Percentiles rank a stretch among this genome's conserved stretches.
Conservation (phyloP, 2,797 vertebrate genomes). For the Enteromius viviparus region DNA sequence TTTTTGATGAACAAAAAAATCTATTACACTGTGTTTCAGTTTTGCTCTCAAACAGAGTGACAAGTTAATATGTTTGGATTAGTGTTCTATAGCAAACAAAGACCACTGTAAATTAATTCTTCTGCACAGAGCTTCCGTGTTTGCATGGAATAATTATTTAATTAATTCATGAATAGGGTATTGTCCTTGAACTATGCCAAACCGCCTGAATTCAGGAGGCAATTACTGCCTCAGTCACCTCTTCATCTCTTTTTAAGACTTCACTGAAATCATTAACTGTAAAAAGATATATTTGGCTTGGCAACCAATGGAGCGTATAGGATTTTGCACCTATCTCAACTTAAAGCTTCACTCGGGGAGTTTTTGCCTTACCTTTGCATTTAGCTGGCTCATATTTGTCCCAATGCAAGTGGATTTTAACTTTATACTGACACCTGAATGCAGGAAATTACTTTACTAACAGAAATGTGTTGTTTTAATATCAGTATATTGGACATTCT, state of each 20-base stretch:
- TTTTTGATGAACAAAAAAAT: slow-evolving; percentile 15
- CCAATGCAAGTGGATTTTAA: background rate
- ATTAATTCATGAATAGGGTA: slow-evolving; percentile 25
- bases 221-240: slow-evolving; percentile 32
- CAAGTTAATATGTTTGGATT: slow-evolving; percentile 30
- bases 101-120: slow-evolving; percentile 33
- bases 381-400: background rate
- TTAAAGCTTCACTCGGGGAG: background rate
- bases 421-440: background rate
- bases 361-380: slow-evolving; percentile 21
- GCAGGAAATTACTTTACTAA: background rate
- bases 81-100: slow-evolving; percentile 39
- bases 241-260: slow-evolving; percentile 26
- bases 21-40: slow-evolving; percentile 3
- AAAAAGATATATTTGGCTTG: slow-evolving; percentile 8
- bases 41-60: slow-evolving; percentile 18
- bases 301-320: background rate
- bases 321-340: slow-evolving; percentile 19
- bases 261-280: slow-evolving; percentile 38
- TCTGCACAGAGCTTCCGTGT: slow-evolving; percentile 8
- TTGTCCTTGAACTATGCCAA: slow-evolving; percentile 42
- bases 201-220: slow-evolving; percentile 16
- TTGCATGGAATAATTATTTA: slow-evolving; percentile 30
- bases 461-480: background rate
- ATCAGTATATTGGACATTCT: background rate